Base-by-base conservation (phyloP, 1,140 invertebrate species). In the Pseudomyrmex cubaensis region DNA sequence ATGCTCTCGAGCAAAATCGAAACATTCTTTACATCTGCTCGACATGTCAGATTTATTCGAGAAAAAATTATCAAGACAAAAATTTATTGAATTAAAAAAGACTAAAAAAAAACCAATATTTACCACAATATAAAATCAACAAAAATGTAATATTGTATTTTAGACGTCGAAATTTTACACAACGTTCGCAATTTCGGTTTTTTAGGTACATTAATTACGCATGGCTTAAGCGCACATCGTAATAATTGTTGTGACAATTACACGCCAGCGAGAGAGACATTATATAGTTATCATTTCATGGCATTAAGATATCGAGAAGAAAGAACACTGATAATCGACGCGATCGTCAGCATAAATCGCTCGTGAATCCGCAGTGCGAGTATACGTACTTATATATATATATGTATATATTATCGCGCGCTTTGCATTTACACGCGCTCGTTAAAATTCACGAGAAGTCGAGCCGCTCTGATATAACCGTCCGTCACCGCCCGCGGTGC, bases 401-500 rank as follows among this genome's bases (percentile, higher is more conserved):
- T 25, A 4, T 35, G 0, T 35, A 35, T 35, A 35, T 35, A 35
- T 5, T 35, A 35, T 10, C 25, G 25, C 62, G 63, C 7, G 63
- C 62, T 77, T 77, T 46, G 35, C 63, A 69, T 69, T 69, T 48
- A 35, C 75, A 48, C 20, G 66, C 25, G 13, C 66, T 80, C 52
- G 15, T 78, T 80, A 80, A 70, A 50, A 70, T 70, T 80, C 76
- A 59, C 66, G 52, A 15, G 54, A 15, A 10, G 20, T 35, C 20
- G 64, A 35, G 20, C 44, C 48, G 22, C 8, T 70, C 56, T 56
- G 54, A 78, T 78, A 57, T 56, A 78, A 78, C 35, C 44, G 15
- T 66, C 15, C 10, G 52, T 70, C 15, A 22, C 46, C 22, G 48
- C 46, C 48, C 15, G 74, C 10, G 25, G 12, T 52, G 35, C 48